A percentile compares a stretch with the other conserved stretches of the same genome.
Evolutionary conservation across 2,113 vertebrate genomes (phyloP).

Genomic region (Otolemur garnettii): DNA sequence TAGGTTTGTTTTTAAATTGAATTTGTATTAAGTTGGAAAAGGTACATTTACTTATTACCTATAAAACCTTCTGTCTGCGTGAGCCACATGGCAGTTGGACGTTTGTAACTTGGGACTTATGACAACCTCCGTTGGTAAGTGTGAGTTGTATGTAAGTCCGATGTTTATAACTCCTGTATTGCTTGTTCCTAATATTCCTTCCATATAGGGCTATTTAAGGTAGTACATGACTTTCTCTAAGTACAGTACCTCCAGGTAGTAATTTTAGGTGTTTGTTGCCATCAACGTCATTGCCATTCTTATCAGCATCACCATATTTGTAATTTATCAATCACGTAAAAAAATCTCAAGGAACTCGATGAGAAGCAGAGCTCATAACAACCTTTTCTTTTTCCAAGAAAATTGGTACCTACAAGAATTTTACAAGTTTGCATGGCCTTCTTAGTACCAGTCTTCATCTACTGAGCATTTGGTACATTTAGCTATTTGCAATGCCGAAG

Average conservation of each 20-base stretch:
- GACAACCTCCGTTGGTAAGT: too few relatives aligned
- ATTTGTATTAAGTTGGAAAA: too few relatives aligned
- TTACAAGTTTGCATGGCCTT: background rate
- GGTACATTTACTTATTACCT: too few relatives aligned
- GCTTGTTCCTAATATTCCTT: background rate
- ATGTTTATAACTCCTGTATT: too few relatives aligned
- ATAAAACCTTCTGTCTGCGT: too few relatives aligned
- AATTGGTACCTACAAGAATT: background rate
- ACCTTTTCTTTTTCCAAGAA: background rate
- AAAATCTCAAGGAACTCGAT: background rate
- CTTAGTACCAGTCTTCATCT: background rate
- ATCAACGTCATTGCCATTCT: background rate
- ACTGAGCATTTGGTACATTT: background rate
- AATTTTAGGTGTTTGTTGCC: background rate
- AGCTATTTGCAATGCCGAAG: background rate
- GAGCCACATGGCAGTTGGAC: too few relatives aligned
- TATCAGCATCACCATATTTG: background rate
- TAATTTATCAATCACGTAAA: background rate
- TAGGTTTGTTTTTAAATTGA: too few relatives aligned
- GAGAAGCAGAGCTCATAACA: background rate
- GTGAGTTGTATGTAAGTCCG: too few relatives aligned
- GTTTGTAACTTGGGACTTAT: too few relatives aligned
- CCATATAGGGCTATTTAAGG: background rate
- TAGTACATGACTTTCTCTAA: background rate
- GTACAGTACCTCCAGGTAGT: background rate